Percentiles rank a stretch among this genome's conserved stretches.
Conservation (phyloP, 1,140 invertebrate species). For the Nasonia giraulti region DNA sequence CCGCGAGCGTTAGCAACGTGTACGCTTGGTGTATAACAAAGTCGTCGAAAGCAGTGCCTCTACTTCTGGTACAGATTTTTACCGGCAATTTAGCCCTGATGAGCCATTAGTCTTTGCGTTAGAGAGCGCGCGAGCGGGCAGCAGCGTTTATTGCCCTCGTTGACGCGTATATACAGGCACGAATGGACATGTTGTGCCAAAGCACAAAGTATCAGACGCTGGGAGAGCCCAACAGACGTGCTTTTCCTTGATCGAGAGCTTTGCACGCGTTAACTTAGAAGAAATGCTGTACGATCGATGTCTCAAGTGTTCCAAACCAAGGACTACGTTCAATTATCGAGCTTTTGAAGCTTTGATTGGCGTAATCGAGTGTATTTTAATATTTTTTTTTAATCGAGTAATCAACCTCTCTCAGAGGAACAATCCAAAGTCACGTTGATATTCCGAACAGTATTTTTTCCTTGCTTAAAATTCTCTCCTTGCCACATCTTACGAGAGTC, state of each 20-base stretch:
- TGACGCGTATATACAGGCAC: not conserved
- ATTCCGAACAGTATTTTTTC: no score
- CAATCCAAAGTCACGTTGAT: no score
- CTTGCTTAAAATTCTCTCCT: no score
- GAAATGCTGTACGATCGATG: not conserved
- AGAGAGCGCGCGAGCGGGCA: not conserved
- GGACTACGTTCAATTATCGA: not conserved
- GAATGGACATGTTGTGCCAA: not conserved
- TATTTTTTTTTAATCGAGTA: no score
- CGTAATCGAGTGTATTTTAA: not conserved
- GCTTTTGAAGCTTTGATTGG: not conserved
- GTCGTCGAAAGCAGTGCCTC: not conserved
- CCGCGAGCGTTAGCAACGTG: no score
- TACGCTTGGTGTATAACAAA: not conserved
- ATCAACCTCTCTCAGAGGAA: no score
- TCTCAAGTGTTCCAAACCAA: not conserved
- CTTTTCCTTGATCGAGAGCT: not conserved
- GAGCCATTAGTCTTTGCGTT: slow-evolving; percentile 16
- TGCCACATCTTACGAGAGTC: not conserved
- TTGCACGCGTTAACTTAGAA: not conserved
- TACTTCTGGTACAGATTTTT: not conserved
- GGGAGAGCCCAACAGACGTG: not conserved
- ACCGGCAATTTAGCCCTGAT: not conserved
- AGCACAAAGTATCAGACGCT: not conserved
- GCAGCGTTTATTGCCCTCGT: slow-evolving; percentile 52